Conservation (phyloP, 2,797 vertebrate species). For the Sandelia bainsii region DNA sequence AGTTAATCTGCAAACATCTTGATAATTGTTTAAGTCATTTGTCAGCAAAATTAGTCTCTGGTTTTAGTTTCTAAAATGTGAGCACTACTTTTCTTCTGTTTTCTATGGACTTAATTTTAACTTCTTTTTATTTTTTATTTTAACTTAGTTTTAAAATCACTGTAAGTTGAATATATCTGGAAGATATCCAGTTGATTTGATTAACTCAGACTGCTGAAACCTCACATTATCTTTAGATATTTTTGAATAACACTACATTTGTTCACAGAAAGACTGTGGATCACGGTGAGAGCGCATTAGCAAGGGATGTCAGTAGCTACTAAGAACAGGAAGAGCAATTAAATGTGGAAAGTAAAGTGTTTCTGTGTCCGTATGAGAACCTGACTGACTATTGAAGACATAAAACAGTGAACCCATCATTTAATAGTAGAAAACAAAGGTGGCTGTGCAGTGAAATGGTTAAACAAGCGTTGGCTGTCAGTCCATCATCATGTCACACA, state of each 20-base stretch:
- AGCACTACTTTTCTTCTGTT: not conserved
- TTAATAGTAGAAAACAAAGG: rapidly evolving
- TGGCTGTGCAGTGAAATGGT: not conserved
- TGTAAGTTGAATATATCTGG: not conserved
- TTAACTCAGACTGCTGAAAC: not conserved
- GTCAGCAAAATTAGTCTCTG: not conserved
- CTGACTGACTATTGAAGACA: too few relatives aligned
- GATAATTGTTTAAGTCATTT: not conserved
- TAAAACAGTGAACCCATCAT: not conserved
- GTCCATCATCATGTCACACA: slow-evolving; percentile 5
- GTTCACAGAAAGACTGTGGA: not conserved
- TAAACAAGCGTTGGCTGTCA: slow-evolving; percentile 5
- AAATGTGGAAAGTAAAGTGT: not conserved
- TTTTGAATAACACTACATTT: not conserved
- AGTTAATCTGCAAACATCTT: not conserved
- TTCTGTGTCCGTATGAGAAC: not conserved
- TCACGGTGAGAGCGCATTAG: not conserved
- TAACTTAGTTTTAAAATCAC: not conserved
- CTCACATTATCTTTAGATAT: too few relatives aligned
- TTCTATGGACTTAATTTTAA: not conserved
- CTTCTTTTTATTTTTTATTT: too few relatives aligned
- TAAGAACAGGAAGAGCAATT: not conserved
- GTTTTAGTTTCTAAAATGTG: not conserved
- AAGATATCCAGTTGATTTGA: not conserved
- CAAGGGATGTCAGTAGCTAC: too few relatives aligned